These are phyloP conservation scores for Cryptoblepharus egeriae DNA, from an alignment of 2,797 vertebrate genomes.

Conservation along the genomic window DNA sequence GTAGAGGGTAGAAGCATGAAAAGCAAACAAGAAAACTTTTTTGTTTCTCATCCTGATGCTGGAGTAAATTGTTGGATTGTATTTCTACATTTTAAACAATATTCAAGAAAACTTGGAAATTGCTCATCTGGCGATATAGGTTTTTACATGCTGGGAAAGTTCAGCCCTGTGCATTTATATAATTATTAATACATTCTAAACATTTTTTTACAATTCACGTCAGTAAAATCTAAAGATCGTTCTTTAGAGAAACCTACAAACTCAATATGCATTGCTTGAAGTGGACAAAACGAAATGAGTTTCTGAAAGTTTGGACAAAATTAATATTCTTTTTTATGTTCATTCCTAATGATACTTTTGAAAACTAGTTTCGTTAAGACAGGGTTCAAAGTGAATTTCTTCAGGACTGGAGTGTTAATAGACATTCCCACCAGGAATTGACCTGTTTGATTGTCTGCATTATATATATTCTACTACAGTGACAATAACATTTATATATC, in stretches of 20 bases:
- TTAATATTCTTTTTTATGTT: conserved; percentile 1
- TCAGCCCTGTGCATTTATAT: background rate
- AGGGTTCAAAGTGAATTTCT: background rate
- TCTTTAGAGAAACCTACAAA: conserved; percentile 9
- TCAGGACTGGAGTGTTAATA: background rate
- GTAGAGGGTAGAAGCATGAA: background rate
- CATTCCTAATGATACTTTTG: background rate
- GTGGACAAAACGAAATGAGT: background rate
- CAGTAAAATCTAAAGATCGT: no score
- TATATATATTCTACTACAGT: no score
- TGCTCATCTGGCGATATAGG: background rate
- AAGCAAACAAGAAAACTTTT: background rate
- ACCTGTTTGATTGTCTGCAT: conserved; percentile 4
- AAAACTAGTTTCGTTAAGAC: background rate
- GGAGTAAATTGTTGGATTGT: background rate
- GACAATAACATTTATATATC: conserved; percentile 24
- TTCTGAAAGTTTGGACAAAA: conserved; percentile 6
- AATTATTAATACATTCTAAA: background rate
- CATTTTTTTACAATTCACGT: background rate
- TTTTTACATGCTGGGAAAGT: background rate
- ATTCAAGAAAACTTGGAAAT: background rate
- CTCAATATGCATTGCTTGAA: conserved; percentile 15
- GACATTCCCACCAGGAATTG: conserved; percentile 1
- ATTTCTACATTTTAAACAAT: background rate
- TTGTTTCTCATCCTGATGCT: background rate